phyloP scores from a whole-genome alignment of 2,113 vertebrate species.

The Ceuthmochares aereus region DNA sequence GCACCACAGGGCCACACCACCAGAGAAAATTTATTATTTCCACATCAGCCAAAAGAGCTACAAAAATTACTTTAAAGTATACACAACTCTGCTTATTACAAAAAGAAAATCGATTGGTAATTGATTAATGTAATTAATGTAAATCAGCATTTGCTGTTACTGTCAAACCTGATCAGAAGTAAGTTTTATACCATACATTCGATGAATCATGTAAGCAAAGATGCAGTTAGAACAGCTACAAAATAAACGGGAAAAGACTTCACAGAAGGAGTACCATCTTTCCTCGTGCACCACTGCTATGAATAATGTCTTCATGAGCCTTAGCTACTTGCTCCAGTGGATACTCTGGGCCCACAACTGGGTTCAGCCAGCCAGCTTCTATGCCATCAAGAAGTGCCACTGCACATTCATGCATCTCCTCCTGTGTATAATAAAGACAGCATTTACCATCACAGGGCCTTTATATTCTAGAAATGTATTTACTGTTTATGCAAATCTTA shows the following conservation, averaged over 20 bases:
- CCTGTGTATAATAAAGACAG: constrained; percentile 58
- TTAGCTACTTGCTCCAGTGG: constrained; percentile 73
- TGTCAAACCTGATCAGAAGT: not conserved
- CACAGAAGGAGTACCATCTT: constrained; percentile 82
- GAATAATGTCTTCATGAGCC: constrained; percentile 83
- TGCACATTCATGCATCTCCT: constrained; percentile 74
- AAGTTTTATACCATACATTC: not conserved
- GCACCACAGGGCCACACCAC: not conserved
- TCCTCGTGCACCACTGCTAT: constrained; percentile 74
- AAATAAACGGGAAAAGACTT: not conserved
- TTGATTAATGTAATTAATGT: not conserved
- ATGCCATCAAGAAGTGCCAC: constrained; percentile 76
- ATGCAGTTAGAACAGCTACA: not conserved
- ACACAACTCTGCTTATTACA: too few species aligned
- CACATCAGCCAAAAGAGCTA: not conserved
- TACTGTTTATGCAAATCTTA: not conserved
- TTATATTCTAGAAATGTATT: not conserved
- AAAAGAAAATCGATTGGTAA: too few species aligned
- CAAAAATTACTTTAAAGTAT: too few species aligned
- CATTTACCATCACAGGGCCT: not conserved
- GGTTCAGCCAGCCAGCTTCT: constrained; percentile 83
- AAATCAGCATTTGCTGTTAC: not conserved
- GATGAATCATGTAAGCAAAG: not conserved
- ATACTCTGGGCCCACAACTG: constrained; percentile 77
- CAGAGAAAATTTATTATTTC: not conserved